A percentile compares a stretch with the other conserved stretches of the same genome.
These are phyloP conservation scores for Teleiodes luculella DNA, from an alignment of 2,888 invertebrate genomes.

Conservation along the genomic window DNA sequence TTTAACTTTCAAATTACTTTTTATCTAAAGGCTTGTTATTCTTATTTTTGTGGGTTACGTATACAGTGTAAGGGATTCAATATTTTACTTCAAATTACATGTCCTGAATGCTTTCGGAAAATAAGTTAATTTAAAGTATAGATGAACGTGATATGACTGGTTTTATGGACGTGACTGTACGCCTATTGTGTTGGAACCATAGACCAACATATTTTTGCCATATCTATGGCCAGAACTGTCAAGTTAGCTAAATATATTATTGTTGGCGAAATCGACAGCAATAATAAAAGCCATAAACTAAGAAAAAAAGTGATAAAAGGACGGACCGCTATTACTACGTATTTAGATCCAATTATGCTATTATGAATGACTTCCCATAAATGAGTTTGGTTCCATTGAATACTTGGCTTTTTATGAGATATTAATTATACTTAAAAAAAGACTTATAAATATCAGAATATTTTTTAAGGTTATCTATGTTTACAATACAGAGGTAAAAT, in stretches of 20 bases:
- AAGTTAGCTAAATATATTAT: neutral
- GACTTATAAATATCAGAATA: no score
- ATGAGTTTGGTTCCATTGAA: constrained; percentile 4
- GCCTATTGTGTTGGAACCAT: neutral
- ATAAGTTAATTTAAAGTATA: no score
- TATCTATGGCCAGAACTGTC: neutral
- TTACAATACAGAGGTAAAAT: no score
- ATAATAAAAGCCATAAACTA: neutral
- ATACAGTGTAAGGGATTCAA: no score
- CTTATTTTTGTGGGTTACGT: no score
- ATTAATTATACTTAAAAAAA: neutral
- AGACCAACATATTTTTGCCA: neutral
- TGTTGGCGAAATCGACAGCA: neutral
- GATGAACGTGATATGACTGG: no score
- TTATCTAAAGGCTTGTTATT: no score
- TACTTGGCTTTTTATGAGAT: neutral
- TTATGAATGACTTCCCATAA: neutral
- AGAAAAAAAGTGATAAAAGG: constrained; percentile 1
- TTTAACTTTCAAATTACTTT: no score
- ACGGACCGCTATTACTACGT: constrained; percentile 12
- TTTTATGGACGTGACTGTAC: no score
- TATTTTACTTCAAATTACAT: no score
- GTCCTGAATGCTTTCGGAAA: no score
- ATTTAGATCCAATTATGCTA: neutral
- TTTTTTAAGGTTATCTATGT: no score